A percentile compares a stretch with the other conserved stretches of the same genome.
Evolutionary conservation across 2,113 vertebrate genomes (phyloP).

Genomic region (Mesocricetus auratus): DNA sequence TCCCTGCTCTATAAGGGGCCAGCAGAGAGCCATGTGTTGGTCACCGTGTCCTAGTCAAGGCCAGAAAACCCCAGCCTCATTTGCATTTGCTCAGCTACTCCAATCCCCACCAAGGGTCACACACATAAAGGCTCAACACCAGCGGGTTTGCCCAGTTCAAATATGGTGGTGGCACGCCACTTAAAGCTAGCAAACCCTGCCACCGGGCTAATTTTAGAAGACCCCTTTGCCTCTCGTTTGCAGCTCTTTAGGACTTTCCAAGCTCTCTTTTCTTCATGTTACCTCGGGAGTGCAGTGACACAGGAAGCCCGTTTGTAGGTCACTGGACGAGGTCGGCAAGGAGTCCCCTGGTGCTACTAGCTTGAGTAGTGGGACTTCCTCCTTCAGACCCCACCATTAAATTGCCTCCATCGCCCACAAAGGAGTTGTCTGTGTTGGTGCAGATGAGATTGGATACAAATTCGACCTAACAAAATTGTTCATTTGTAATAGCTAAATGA

Average conservation of each 20-base stretch:
- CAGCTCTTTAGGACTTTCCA: not conserved
- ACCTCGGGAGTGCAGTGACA: constrained; percentile 54
- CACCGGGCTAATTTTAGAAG: constrained; percentile 30
- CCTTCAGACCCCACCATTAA: constrained; percentile 72
- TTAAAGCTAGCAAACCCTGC: not conserved
- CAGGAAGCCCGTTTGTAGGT: constrained; percentile 46
- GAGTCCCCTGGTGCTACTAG: constrained; percentile 55
- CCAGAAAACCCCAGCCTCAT: not conserved
- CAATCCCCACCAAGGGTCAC: not conserved
- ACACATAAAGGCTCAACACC: not conserved
- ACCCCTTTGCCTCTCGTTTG: not conserved
- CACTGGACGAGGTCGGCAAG: constrained; percentile 41
- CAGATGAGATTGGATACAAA: constrained; percentile 72
- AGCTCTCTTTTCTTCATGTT: not conserved
- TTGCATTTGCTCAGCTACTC: not conserved
- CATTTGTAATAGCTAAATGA: constrained; percentile 52
- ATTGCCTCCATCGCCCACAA: constrained; percentile 70
- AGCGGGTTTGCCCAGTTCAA: not conserved
- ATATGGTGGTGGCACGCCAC: not conserved
- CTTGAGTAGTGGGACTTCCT: constrained; percentile 64
- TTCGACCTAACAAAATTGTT: constrained; percentile 46
- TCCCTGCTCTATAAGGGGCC: not conserved
- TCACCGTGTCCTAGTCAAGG: not conserved
- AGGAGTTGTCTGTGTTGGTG: constrained; percentile 58
- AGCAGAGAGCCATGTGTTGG: not conserved